These are phyloP conservation scores for Aleiodes sp. DNA, from an alignment of 1,140 invertebrate genomes.

Conservation along the genomic window DNA sequence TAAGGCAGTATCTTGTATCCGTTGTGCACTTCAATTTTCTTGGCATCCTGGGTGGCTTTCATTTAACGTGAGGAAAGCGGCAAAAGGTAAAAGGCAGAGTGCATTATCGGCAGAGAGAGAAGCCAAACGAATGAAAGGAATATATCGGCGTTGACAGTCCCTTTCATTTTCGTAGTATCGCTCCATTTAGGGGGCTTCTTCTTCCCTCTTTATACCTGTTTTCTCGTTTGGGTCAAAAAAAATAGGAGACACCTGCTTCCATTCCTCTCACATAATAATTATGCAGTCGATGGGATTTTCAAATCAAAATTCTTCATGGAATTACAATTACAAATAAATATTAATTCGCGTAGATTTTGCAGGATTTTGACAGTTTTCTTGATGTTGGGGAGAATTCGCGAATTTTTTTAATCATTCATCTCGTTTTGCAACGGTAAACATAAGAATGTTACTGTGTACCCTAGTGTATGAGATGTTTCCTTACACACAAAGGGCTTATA, in stretches of 20 bases:
- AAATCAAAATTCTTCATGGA: background rate
- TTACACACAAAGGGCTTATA: conserved; percentile 19
- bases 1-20: background rate
- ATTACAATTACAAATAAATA: no score
- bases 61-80: background rate
- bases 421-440: conserved; percentile 12
- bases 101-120: background rate
- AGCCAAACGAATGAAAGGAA: background rate
- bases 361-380: no score
- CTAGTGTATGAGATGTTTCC: background rate
- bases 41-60: background rate
- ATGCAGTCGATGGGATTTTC: background rate
- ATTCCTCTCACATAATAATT: background rate
- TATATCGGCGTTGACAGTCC: background rate
- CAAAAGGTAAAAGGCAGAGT: background rate
- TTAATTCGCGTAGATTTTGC: no score
- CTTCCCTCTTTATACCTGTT: background rate
- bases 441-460: conserved; percentile 10
- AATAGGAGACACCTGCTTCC: no score
- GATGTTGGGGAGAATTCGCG: no score
- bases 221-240: no score
- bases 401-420: no score
- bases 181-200: background rate
- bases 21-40: background rate
- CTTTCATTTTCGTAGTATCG: conserved; percentile 17